Base-by-base conservation (phyloP, 1,140 invertebrate species). In the Callitettix versicolor region DNA sequence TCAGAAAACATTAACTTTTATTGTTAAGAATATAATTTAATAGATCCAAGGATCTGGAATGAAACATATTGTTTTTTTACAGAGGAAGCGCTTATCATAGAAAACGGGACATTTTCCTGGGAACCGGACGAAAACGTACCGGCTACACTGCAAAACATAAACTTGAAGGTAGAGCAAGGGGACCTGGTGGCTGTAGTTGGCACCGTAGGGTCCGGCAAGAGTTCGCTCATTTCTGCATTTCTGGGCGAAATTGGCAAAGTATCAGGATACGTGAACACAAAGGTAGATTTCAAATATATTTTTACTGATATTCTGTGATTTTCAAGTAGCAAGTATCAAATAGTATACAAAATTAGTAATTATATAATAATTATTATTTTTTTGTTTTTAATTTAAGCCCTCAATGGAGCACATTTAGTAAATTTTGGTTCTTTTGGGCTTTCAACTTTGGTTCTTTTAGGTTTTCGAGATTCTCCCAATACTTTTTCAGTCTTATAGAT, bases 181-280 rank as follows among this genome's bases (percentile, higher is more conserved):
- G 64, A 76, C 34, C 69, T 80, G n/a, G 76, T 72, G 2, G 76
- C 75, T 6, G 62, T 77, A 18, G 73, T 78, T 56, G 78, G 78
- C 11, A 62, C 64, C 33, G 76, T 80, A 12, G 78, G 77, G 0
- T 62, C 68, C 49, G 78, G 78, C 71, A 80, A 80, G 63, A 76
- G 74, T n/a, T 76, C 76, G 1, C 62, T 81, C 2, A 59, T 80
- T 1, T 69, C 72, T 6, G 73, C 77, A 3, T 60, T 79, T 18
- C 61, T 80, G 0, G 78, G 78, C 14, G 71, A 73, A 56, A 68
- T 76, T 66, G 63, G 68, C 6, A 71, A 70, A 59, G 22, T 68
- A 1, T 42, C 55, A 22, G 75, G 75, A 22, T 54, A 52, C 17
- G 69, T 77, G 1, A 68, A 69, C 59, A 67, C 70, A 7, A 64